A percentile compares a stretch with the other conserved stretches of the same genome.
Conservation (phyloP, 2,888 invertebrate species). For the Tetranychus truncatus region DNA sequence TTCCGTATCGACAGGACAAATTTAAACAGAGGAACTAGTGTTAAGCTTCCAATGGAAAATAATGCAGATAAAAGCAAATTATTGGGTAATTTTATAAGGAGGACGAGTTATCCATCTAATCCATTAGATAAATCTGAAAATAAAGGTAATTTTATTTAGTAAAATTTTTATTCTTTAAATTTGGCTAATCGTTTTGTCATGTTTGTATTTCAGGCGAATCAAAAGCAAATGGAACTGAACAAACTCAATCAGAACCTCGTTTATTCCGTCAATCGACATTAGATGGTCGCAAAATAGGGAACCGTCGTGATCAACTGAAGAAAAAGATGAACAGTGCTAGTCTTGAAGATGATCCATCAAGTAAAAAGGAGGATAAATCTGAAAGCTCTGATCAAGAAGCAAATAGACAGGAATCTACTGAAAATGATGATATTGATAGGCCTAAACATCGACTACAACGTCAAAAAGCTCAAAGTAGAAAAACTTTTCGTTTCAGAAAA, state of each 20-base stretch:
- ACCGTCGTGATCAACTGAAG: conserved; percentile 13
- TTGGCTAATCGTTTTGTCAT: not conserved
- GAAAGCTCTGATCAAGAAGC: not conserved
- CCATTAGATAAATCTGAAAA: conserved; percentile 8
- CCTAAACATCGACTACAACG: conserved; percentile 56
- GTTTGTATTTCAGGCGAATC: not conserved
- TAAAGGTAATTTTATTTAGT: not conserved
- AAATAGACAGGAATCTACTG: conserved; percentile 21
- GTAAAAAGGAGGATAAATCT: not conserved
- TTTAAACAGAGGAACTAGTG: conserved; percentile 15
- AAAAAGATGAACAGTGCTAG: not conserved
- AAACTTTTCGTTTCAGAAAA: conserved; percentile 48
- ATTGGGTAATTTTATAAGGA: conserved; percentile 9
- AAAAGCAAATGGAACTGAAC: not conserved
- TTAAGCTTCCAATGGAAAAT: conserved; percentile 13
- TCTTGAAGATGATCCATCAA: not conserved
- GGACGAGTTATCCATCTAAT: conserved; percentile 24
- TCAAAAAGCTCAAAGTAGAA: conserved; percentile 78
- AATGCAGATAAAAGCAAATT: not conserved
- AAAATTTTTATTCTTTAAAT: not conserved
- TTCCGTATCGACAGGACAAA: conserved; percentile 14
- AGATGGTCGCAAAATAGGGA: conserved; percentile 24
- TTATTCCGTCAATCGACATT: conserved; percentile 26
- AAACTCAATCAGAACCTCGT: conserved; percentile 24
- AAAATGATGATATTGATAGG: conserved; percentile 27